Base-by-base conservation (phyloP, 2,113 vertebrate genomes). In the Brachyhypopomus occidentalis region DNA sequence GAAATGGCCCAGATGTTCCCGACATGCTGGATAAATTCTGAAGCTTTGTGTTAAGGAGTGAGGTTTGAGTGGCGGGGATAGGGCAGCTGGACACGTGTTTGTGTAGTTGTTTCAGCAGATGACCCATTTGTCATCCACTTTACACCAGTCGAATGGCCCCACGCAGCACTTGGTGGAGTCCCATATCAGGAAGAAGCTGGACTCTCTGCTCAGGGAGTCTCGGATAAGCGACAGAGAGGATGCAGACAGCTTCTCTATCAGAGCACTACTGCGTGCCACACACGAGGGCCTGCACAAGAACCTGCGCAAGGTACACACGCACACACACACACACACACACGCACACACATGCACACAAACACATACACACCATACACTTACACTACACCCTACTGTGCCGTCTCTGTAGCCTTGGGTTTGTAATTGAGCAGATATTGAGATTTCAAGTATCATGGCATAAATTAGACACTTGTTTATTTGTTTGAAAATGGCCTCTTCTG, bases 211-310 rank as follows among this genome's bases (percentile, higher is more conserved):
- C 5, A 98, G 95, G 86, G 98, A 99, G 90, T 96, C 97, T 85
- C 95, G 94, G 38, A 97, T 98, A 34, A 94, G 96, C 75, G 97
- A 98, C 90, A 98, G 96, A 86, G 98, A 99, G 89, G 97, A 99
- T 67, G 92, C 94, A 0, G 97, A 99, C 91, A 96, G 96, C 90
- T 98, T 97, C 91, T 98, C 97, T 8, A 97, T 99, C 89, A 89
- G 94, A 79, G 97, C 98, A 0, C 91, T 99, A 52, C 92, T 98
- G 19, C 95, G 94, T 83, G 97, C 97, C 20, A 99, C 98, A 0
- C 96, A 97, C 0, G 96, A 97, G 87, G 96, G 98, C 25, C 90
- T 99, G 78, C 95, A 94, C 22, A 94, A 93, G 73, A 97, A 98
- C 90, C 90, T 98, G 85, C 95, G 95, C 75, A 96, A 97, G 98